Conservation (phyloP, 92 coral and sea anemone species). For the Palythoa heliodiscus region DNA sequence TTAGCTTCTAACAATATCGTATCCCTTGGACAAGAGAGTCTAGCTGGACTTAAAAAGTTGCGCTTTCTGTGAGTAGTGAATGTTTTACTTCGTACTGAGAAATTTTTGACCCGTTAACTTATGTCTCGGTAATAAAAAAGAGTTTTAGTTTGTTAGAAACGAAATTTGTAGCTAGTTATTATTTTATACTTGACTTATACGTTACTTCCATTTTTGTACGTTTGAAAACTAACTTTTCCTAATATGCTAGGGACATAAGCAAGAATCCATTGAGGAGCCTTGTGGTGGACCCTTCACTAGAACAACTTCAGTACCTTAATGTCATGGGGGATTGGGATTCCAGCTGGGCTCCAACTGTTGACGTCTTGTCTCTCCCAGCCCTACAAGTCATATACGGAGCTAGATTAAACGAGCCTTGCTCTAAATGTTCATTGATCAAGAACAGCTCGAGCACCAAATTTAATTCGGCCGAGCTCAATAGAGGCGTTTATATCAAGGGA, state of each 20-base stretch:
- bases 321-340: background rate
- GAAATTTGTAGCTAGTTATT: too few relatives aligned
- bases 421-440: constrained; percentile 51
- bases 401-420: constrained; percentile 58
- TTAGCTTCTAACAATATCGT: background rate
- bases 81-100: too few relatives aligned
- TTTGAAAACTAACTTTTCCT: background rate
- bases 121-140: too few relatives aligned
- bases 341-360: constrained; percentile 15
- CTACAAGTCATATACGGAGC: constrained; percentile 58
- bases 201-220: too few relatives aligned
- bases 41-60: background rate
- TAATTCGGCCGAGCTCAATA: constrained; percentile 17
- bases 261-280: constrained; percentile 5
- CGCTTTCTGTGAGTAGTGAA: constrained; percentile 12
- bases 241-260: background rate
- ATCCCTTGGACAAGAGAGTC: background rate
- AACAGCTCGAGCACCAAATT: constrained; percentile 32
- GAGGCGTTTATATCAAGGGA: constrained; percentile 7
- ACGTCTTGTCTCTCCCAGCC: constrained; percentile 44
- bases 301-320: background rate
- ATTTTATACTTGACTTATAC: too few relatives aligned
- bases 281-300: background rate
- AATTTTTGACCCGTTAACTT: too few relatives aligned
- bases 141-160: too few relatives aligned